Evolutionary conservation across 2,797 vertebrate species (phyloP).

Genomic region (Amblyraja radiata): DNA sequence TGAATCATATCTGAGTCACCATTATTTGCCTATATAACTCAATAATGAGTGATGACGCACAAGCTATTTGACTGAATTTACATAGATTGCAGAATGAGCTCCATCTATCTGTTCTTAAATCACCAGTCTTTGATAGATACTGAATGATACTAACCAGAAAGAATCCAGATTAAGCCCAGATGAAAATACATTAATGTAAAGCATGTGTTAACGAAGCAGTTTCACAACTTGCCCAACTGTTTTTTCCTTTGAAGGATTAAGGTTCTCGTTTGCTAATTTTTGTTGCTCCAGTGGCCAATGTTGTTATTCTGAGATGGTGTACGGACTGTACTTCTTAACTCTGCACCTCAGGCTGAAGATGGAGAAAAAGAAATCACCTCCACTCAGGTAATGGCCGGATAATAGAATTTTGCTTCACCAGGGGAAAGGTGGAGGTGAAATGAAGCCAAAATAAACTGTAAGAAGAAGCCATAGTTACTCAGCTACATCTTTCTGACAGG

Average conservation of each 20-base stretch:
- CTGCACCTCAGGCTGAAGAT: background rate
- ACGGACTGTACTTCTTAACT: background rate
- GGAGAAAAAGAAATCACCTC: background rate
- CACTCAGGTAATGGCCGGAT: background rate
- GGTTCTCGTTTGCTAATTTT: background rate
- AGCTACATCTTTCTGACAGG: background rate
- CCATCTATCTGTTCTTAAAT: background rate
- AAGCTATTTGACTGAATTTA: background rate
- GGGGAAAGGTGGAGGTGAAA: background rate
- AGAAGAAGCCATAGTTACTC: background rate
- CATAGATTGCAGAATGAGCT: background rate
- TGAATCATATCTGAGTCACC: background rate
- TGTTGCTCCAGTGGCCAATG: background rate
- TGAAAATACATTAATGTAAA: background rate
- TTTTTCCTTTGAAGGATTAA: background rate
- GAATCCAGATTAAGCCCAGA: background rate
- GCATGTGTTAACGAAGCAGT: background rate
- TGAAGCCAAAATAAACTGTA: background rate
- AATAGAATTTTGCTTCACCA: background rate
- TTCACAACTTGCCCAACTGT: background rate
- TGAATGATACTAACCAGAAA: background rate
- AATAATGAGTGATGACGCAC: background rate
- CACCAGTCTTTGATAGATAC: background rate
- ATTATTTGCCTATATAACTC: background rate
- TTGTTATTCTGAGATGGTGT: background rate